A percentile compares a stretch with the other conserved stretches of the same genome.
Evolutionary conservation across 2,888 invertebrate genomes (phyloP).

Genomic region (Acrobasis suavella): DNA sequence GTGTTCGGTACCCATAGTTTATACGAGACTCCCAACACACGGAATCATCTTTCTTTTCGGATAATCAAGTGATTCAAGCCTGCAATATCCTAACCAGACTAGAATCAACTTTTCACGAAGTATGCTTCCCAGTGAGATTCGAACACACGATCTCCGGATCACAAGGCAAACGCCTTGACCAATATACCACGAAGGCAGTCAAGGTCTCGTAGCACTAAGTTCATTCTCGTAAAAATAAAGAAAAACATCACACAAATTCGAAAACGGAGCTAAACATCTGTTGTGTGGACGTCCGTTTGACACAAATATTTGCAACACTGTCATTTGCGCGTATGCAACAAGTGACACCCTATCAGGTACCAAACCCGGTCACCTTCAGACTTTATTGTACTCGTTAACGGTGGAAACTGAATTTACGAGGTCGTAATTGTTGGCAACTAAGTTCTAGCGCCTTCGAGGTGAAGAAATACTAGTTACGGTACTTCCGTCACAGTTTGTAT

Average conservation of each 20-base stretch:
- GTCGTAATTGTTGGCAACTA: constrained; percentile 51
- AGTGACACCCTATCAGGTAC: constrained; percentile 17
- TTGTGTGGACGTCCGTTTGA: not conserved
- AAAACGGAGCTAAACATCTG: constrained; percentile 10
- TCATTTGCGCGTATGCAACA: constrained; percentile 16
- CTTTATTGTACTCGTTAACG: constrained; percentile 58
- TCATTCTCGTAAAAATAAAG: not conserved
- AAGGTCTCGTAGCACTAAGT: no score
- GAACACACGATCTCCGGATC: no score
- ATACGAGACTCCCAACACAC: no score
- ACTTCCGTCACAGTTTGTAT: no score
- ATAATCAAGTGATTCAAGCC: no score
- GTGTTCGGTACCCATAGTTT: no score
- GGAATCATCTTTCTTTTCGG: no score
- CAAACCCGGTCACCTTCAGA: constrained; percentile 25
- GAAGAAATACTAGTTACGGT: not conserved
- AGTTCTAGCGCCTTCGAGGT: constrained; percentile 42
- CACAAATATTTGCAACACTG: not conserved
- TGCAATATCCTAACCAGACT: no score
- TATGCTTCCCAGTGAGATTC: no score
- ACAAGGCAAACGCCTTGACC: no score
- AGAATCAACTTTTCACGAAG: no score
- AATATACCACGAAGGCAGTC: no score
- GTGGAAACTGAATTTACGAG: constrained; percentile 60
- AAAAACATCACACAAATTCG: constrained; percentile 9